phyloP scores from a whole-genome alignment of 2,113 vertebrate genomes.

The Eurystomus gularis region DNA sequence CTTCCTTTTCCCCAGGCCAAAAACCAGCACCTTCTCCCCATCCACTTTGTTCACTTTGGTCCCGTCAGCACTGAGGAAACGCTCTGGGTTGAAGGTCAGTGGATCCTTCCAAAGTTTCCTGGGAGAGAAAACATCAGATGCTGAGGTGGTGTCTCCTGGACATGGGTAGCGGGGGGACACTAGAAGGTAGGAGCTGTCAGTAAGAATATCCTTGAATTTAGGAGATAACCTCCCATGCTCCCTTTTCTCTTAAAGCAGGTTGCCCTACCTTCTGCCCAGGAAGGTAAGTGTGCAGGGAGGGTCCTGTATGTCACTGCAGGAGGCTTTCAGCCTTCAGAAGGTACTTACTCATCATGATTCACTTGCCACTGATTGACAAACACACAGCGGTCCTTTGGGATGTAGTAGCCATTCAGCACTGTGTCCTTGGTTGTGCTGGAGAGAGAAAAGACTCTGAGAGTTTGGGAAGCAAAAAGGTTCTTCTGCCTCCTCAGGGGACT shows the following conservation, averaged over 20 bases:
- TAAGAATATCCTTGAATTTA: neutral
- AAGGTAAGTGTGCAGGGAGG: neutral
- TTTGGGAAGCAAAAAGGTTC: neutral
- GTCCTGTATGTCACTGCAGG: neutral
- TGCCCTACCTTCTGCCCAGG: neutral
- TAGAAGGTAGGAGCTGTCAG: neutral
- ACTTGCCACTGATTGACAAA: slow-evolving; percentile 93
- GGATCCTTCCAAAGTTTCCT: slow-evolving; percentile 92
- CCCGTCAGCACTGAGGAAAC: slow-evolving; percentile 82
- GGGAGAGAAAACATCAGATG: neutral
- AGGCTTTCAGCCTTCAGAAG: neutral
- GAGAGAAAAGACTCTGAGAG: neutral
- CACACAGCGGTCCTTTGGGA: slow-evolving; percentile 86
- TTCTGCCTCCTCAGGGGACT: neutral
- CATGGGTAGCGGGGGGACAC: rapidly evolving
- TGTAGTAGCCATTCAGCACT: slow-evolving; percentile 81
- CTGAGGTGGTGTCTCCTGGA: neutral
- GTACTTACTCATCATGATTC: slow-evolving; percentile 89
- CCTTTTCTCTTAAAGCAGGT: neutral
- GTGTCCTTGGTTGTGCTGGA: slow-evolving; percentile 85
- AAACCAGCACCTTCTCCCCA: slow-evolving; percentile 81
- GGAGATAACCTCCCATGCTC: neutral
- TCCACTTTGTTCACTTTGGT: slow-evolving; percentile 76
- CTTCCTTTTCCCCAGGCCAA: slow-evolving; percentile 89
- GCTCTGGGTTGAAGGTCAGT: slow-evolving; percentile 80